Conservation (phyloP, 2,113 vertebrate genomes). For the Neomonachus schauinslandi region DNA sequence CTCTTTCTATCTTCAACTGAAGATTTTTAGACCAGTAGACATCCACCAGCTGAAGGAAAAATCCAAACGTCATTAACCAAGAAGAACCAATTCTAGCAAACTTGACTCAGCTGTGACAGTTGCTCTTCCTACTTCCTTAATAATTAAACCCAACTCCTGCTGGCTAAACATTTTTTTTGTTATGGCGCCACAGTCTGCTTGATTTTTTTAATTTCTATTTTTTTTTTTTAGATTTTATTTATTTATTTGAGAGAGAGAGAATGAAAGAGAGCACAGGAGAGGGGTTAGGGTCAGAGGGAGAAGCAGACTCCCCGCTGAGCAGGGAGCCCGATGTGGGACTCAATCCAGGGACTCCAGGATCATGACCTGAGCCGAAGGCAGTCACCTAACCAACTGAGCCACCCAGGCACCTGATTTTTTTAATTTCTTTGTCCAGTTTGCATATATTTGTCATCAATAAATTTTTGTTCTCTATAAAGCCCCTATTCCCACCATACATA, state of each 20-base stretch:
- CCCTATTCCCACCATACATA: not conserved
- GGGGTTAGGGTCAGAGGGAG: too few relatives aligned
- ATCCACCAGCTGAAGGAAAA: not conserved
- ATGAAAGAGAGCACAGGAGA: too few relatives aligned
- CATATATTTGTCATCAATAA: not conserved
- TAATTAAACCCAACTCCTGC: not conserved
- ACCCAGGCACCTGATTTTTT: not conserved
- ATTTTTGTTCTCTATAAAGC: not conserved
- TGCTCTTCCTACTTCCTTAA: not conserved
- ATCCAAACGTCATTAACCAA: not conserved
- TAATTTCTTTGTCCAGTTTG: conserved; percentile 23
- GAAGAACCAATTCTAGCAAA: not conserved
- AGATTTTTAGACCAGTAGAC: not conserved
- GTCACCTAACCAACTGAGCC: too few relatives aligned
- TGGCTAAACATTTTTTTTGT: not conserved
- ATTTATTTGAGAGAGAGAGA: too few relatives aligned
- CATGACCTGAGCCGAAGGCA: too few relatives aligned
- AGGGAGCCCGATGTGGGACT: too few relatives aligned
- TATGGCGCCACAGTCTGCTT: not conserved
- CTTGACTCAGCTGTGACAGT: not conserved
- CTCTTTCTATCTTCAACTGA: not conserved
- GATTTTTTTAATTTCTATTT: not conserved
- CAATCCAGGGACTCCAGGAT: too few relatives aligned
- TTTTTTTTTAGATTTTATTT: too few relatives aligned
- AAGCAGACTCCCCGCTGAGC: too few relatives aligned